Base-by-base conservation (phyloP, 37 sponge, comb jelly and placozoan genomes). In the Theonella swinhoei region DNA sequence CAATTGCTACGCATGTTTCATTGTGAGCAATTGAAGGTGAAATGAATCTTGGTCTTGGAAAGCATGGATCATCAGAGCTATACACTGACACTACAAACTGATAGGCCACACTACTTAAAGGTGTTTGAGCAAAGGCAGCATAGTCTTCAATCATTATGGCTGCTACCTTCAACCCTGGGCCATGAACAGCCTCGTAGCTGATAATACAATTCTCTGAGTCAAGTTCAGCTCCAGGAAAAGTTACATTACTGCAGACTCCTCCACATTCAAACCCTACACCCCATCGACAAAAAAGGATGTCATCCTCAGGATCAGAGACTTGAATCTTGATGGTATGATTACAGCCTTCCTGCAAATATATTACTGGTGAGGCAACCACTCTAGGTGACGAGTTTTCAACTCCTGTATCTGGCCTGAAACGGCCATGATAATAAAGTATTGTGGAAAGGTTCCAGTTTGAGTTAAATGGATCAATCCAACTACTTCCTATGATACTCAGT, bases 331-430 rank as follows among this genome's bases (percentile, higher is more conserved):
- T 81, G 69, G 77, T 88, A 34, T 88, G 82, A 33, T 88, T 81
- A 41, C 88, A 88, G 28, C 82, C 82, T 77, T 68, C 81, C 29
- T 81, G 76, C 0, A 88, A 63, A 67, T 72, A 62, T 30, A 88
- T 66, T 0, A 88, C 73, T 20, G 88, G 88, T 62, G 88, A 3
- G 22, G 80, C 81, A 42, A 62, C 58, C 9, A 82, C 64, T 47
- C 81, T 73, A 39, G 88, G 88, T 72, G 88, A 71, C 70, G 88
- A 76, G 42, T 88, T 88, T 26, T 81, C 68, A 8, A 61, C 54
- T 3, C 88, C 88, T 28, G 88, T 88, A 76, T 88, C 88, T 36
- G 38, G 35, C 36, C 88, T 81, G n/a, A n/a, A n/a, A n/a, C n/a
- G n/a, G n/a, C n/a, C n/a, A n/a, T n/a, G n/a, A n/a, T n/a, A n/a